Evolutionary conservation across 2,888 invertebrate genomes (phyloP).

Genomic region (Allophyes oxyacanthae): DNA sequence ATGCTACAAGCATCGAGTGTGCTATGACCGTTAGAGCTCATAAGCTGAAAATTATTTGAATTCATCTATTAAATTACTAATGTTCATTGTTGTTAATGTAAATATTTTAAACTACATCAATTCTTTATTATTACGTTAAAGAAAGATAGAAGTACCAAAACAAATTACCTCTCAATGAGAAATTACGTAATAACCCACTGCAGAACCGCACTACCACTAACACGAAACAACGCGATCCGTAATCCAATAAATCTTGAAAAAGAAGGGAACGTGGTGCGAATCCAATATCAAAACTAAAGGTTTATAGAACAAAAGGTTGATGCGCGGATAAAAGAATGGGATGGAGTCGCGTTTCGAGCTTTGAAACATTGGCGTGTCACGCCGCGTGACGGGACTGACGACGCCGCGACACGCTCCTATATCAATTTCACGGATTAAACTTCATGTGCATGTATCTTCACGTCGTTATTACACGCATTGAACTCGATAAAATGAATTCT

Average conservation of each 20-base stretch:
- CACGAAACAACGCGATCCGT: slow-evolving; percentile 57
- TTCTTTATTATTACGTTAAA: too few relatives aligned
- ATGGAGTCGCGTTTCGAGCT: slow-evolving; percentile 61
- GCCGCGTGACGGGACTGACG: slow-evolving; percentile 65
- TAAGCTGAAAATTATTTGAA: too few relatives aligned
- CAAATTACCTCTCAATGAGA: slow-evolving; percentile 15
- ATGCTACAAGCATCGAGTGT: too few relatives aligned
- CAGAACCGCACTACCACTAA: slow-evolving; percentile 37
- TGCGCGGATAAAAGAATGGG: slow-evolving; percentile 72
- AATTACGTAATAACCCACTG: slow-evolving; percentile 44
- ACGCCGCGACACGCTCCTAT: slow-evolving; percentile 63
- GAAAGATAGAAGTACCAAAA: too few relatives aligned
- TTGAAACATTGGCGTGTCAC: slow-evolving; percentile 80
- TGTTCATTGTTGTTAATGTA: too few relatives aligned
- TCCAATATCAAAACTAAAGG: slow-evolving; percentile 73
- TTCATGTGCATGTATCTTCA: slow-evolving; percentile 43
- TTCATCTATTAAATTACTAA: too few relatives aligned
- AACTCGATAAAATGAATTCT: slow-evolving; percentile 17
- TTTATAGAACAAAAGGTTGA: slow-evolving; percentile 76
- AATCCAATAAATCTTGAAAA: slow-evolving; percentile 69
- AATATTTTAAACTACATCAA: too few relatives aligned
- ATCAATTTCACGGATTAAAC: slow-evolving; percentile 75
- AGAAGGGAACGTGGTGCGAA: slow-evolving; percentile 66
- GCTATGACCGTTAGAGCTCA: too few relatives aligned
- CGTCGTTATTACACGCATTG: slow-evolving; percentile 46